Evolutionary conservation across 2,797 vertebrate species (phyloP).

Genomic region (Synaphobranchus kaupii): DNA sequence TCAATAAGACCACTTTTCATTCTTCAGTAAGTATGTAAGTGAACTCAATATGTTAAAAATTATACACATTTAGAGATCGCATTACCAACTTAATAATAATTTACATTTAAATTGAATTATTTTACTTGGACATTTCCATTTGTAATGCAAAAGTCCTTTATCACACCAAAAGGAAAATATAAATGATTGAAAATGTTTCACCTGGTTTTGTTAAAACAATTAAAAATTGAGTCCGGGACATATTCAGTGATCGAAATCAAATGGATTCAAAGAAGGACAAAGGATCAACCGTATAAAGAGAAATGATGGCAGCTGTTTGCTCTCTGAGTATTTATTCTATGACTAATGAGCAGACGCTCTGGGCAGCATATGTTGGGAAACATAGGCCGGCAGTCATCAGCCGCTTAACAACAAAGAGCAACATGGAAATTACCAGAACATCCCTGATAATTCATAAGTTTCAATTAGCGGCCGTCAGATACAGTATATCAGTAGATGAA

Average conservation of each 20-base stretch:
- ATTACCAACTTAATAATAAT: not conserved
- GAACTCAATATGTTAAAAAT: not conserved
- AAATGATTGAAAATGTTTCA: conserved; percentile 7
- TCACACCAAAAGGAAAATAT: not conserved
- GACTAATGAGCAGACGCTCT: conserved; percentile 43
- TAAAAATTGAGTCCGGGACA: not conserved
- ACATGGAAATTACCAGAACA: conserved; percentile 35
- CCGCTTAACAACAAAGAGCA: conserved; percentile 62
- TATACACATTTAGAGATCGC: not conserved
- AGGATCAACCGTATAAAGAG: conserved; percentile 3
- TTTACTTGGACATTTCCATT: not conserved
- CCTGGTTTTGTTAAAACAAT: not conserved
- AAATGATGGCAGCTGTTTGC: conserved; percentile 39
- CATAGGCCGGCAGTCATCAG: conserved; percentile 51
- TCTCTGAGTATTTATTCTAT: conserved; percentile 54
- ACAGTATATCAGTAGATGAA: conserved; percentile 33
- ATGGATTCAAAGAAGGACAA: conserved; percentile 8
- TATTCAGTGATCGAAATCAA: conserved; percentile 25
- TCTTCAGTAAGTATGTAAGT: not conserved
- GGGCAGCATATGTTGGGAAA: conserved; percentile 34
- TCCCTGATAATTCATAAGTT: conserved; percentile 64
- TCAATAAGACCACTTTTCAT: not conserved
- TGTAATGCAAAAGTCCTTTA: not conserved
- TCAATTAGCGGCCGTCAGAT: conserved; percentile 67
- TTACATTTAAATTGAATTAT: not conserved